A percentile compares a stretch with the other conserved stretches of the same genome.
Evolutionary conservation across 1,140 invertebrate species (phyloP).

Genomic region (Delia radicum): DNA sequence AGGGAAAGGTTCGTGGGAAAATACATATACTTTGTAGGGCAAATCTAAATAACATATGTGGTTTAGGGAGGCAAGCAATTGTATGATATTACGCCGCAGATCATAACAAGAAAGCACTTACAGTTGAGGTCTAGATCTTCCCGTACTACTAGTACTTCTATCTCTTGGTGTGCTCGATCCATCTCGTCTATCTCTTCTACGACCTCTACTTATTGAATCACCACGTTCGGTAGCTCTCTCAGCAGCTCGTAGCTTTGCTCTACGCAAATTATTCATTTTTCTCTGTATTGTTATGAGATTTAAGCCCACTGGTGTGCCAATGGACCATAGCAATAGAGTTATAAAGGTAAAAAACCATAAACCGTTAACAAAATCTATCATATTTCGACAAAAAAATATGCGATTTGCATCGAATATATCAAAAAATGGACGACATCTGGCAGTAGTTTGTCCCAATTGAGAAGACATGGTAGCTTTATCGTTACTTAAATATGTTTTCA

Average conservation of each 20-base stretch:
- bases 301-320: slow-evolving; percentile 53
- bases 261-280: slow-evolving; percentile 41
- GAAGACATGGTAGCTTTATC: slow-evolving; percentile 67
- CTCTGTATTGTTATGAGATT: slow-evolving; percentile 49
- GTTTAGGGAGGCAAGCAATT: too few species aligned
- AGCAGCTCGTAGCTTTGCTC: slow-evolving; percentile 33
- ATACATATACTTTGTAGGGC: too few species aligned
- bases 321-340: slow-evolving; percentile 53
- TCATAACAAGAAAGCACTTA: slow-evolving; percentile 29
- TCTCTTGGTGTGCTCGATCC: slow-evolving; percentile 29
- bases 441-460: slow-evolving; percentile 64
- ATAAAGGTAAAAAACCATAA: slow-evolving; percentile 61
- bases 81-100: too few species aligned
- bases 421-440: slow-evolving; percentile 72
- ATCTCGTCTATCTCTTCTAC: slow-evolving; percentile 22
- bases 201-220: slow-evolving; percentile 30
- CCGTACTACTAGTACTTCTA: slow-evolving; percentile 44
- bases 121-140: slow-evolving; percentile 38
- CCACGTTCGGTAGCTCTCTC: slow-evolving; percentile 24
- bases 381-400: slow-evolving; percentile 67
- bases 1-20: neutral
- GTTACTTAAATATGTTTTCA: slow-evolving; percentile 66
- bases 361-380: slow-evolving; percentile 69
- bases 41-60: too few species aligned
- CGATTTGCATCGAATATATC: slow-evolving; percentile 67